Conservation (phyloP, 2,797 vertebrate genomes). For the Chromis chromis region DNA sequence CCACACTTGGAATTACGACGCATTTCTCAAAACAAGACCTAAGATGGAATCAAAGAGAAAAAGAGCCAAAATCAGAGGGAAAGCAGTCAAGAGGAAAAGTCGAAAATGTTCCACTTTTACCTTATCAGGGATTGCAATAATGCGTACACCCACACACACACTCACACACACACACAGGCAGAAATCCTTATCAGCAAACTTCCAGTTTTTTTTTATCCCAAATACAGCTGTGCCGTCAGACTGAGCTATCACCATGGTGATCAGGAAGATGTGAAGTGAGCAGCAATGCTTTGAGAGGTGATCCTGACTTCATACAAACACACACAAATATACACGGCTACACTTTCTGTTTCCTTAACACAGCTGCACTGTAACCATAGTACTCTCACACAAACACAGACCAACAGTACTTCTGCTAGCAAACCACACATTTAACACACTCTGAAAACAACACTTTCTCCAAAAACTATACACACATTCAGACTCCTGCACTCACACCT, state of each 20-base stretch:
- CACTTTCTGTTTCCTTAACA: not conserved
- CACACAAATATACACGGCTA: not conserved
- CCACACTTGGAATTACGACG: not conserved
- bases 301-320: conserved; percentile 38
- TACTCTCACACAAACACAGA: conserved; percentile 1
- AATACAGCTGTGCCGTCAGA: conserved; percentile 22
- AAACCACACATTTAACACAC: not conserved
- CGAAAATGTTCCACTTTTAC: not conserved
- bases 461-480: not conserved
- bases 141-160: not conserved
- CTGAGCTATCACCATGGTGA: conserved; percentile 54
- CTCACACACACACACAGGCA: not conserved
- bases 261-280: conserved; percentile 53
- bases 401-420: not conserved
- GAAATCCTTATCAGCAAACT: conserved; percentile 44
- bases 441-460: not conserved
- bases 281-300: conserved; percentile 33
- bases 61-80: not conserved
- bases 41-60: not conserved
- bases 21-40: not conserved
- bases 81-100: not conserved
- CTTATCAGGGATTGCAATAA: too few species aligned
- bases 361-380: not conserved
- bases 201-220: conserved; percentile 30
- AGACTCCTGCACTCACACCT: not conserved